Evolutionary conservation across 1,140 invertebrate genomes (phyloP), one percentile per base, ranked within the genome.

Genomic region (Asbolus verrucosus): DNA sequence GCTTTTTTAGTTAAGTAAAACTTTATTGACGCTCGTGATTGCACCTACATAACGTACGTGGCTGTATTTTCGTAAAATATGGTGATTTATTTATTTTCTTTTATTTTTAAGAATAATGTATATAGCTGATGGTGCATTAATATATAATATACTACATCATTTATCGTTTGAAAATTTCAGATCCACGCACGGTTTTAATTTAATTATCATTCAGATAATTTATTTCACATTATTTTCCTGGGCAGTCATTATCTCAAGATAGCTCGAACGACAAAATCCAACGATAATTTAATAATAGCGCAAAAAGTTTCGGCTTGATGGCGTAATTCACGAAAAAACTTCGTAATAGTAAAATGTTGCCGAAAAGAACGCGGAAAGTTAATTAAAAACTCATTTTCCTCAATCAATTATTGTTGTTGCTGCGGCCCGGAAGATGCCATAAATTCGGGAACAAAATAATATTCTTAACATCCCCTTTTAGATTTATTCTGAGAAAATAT

Each of bases 331-430:
- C 19, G 19, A 27, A 54, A 54, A 50, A 50, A 24, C 5, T 43
- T 43, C 15, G n/a, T 11, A 9, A 24, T n/a, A n/a, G n/a, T n/a
- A n/a, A n/a, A n/a, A n/a, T n/a, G n/a, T n/a, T n/a, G 19, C 18
- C 0, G 11, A 50, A 50, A 11, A 54, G 21, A 54, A 54, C 46
- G 46, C 46, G 46, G 46, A 54, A 54, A 54, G 46, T 54, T 54
- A 54, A 54, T 54, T 54, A 54, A 54, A 54, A 54, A 54, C 46
- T 27, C 46, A 54, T 54, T 54, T 54, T 54, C 46, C 11, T 54
- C 21, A 54, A 54, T 54, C 46, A 54, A 54, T 54, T 50, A 50
- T 50, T 54, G 46, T 54, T 54, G 39, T 43, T 43, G 41, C 19
- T 46, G 46, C 11, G 46, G 46, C 21, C 21, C n/a, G n/a, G n/a